phyloP scores from a whole-genome alignment of 2,113 vertebrate species.

The Acrocephalus arundinaceus region DNA sequence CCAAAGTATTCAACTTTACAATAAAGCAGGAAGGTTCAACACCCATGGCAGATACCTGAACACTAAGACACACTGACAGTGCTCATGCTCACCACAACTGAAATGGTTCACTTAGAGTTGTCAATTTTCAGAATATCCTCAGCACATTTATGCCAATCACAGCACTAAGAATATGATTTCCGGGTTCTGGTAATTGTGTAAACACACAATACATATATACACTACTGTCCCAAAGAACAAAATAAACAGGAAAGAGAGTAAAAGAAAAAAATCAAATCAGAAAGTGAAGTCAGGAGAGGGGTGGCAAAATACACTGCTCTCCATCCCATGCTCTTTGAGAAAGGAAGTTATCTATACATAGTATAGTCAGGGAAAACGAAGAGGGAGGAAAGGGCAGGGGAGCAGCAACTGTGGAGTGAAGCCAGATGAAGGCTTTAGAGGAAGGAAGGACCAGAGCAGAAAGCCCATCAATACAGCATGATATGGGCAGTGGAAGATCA shows the following conservation, averaged over 20 bases:
- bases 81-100: not conserved
- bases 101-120: not conserved
- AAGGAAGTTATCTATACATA: not conserved
- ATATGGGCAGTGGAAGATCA: not conserved
- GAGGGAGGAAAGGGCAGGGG: not conserved
- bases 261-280: not conserved
- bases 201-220: not conserved
- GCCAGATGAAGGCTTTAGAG: not conserved
- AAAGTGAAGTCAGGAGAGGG: not conserved
- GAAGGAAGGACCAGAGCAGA: not conserved
- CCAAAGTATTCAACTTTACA: conserved; percentile 3
- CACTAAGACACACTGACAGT: not conserved
- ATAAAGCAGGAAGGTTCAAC: not conserved
- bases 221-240: not conserved
- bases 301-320: not conserved
- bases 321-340: not conserved
- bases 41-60: not conserved
- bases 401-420: not conserved
- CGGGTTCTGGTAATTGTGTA: not conserved
- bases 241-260: not conserved
- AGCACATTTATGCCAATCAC: not conserved
- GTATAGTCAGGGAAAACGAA: not conserved
- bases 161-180: not conserved
- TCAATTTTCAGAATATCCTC: not conserved
- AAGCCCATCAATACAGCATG: not conserved